Base-by-base conservation (phyloP, 2,113 vertebrate species). In the Thalassoma bifasciatum region DNA sequence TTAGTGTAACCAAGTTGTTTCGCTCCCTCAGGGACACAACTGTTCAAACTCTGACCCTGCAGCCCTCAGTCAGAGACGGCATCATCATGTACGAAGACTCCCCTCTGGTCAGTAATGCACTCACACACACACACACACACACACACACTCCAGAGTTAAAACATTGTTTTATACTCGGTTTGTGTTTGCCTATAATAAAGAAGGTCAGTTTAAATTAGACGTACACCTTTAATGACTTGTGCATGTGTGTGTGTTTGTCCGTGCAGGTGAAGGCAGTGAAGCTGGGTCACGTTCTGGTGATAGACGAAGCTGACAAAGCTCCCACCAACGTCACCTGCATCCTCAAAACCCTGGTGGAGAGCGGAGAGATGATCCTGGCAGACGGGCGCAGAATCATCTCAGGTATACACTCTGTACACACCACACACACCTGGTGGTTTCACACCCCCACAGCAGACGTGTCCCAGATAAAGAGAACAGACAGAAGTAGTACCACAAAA, bases 241-340 rank as follows among this genome's bases (percentile, higher is more conserved):
- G 3, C 30, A 30, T 30, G 30, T 30, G 30, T 6, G 6, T 30
- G 30, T 72, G 46, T 52, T 19, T 59, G 80, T 84, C 8, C 72
- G 34, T 86, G 77, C 79, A 99, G 98, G 98, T 99, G 66, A 99
- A 96, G 90, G 97, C 98, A 16, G 96, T 98, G 66, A 98, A 96
- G 73, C 84, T 93, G 0, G 98, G 98, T 19, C 95, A 97, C 78
- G 88, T 98, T 72, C 88, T 99, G 56, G 96, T 99, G 66, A 95
- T 99, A 2, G 98, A 99, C 62, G 97, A 99, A 62, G 98, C 97
- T 0, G 98, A 99, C 92, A 99, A 99, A 91, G 97, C 98, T 42
- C 98, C 98, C 40, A 99, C 98, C 19, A 98, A 99, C 58, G 98
- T 99, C 75, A 99, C 97, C 67, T 99, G 98, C 88, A 93, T 99